Evolutionary conservation across 2,113 vertebrate species (phyloP), one percentile per base, ranked within the genome.

Genomic region (Cisticola juncidis): DNA sequence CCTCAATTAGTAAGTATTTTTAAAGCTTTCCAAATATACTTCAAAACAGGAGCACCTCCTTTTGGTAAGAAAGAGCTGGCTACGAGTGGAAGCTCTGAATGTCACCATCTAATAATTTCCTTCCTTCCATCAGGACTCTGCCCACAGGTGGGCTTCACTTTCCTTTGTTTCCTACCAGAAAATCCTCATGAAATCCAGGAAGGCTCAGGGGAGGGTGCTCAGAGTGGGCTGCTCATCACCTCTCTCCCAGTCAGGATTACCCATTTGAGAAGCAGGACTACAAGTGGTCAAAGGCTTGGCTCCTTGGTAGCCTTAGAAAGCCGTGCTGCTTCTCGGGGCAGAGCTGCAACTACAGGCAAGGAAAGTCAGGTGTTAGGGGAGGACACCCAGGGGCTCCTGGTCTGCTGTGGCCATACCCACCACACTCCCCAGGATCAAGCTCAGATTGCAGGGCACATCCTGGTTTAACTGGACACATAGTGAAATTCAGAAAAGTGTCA

Each of bases 1-100:
- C 83, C 64, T 78, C 83, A 88, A 48, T 61, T 21, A 62, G 45
- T n/a, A 69, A 73, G 86, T 33, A 86, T 69, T 87, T 95, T 88
- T 81, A 73, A 91, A 78, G 68, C 76, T 86, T 95, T 92, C 60
- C 91, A 91, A 91, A 92, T 50, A 81, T 86, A 91, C 76, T 83
- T 80, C 76, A 88, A 81, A 91, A 86, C 50, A 36, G 72, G 36
- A 92, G 64, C 29, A 54, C 23, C 40, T 94, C 81, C 80, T 62
- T 56, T 60, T 21, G 45, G 58, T 33, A 80, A 56, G 89, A 72
- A 95, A 94, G 68, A 68, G 91, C 79, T 85, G 82, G 61, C 81
- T 70, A 4, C 0, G 0, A 70, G 65, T 38, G 65, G 65, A 69
- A 96, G 73, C 62, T 57, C 86, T 16, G 58, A 65, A 44, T 54